Conservation (phyloP, 1,140 invertebrate species). For the Zaprionus inermis region DNA sequence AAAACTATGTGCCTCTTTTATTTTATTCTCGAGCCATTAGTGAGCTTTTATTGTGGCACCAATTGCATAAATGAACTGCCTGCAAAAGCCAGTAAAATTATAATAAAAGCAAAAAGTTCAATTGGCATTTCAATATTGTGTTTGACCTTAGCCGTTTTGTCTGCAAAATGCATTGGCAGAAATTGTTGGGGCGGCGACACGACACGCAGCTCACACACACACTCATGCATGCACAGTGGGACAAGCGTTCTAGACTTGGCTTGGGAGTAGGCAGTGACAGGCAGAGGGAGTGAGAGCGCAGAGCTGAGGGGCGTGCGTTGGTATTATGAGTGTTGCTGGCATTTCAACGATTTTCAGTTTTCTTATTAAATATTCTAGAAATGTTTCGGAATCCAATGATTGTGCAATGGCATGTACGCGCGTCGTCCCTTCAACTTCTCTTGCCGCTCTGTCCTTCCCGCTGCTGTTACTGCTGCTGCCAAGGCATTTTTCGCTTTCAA, state of each 20-base stretch:
- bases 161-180: slow-evolving; percentile 36
- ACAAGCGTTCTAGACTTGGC: slow-evolving; percentile 48
- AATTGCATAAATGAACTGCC: slow-evolving; percentile 9
- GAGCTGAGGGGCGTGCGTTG: slow-evolving; percentile 24
- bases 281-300: neutral
- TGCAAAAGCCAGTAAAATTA: slow-evolving; percentile 55
- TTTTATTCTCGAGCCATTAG: neutral
- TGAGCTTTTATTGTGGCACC: neutral
- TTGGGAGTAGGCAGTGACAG: neutral
- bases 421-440: slow-evolving; percentile 17
- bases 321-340: slow-evolving; percentile 82
- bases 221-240: neutral
- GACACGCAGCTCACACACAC: slow-evolving; percentile 30
- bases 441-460: neutral
- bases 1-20: slow-evolving; percentile 10
- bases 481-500: slow-evolving; percentile 74
- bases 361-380: slow-evolving; percentile 83
- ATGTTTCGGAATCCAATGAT: slow-evolving; percentile 83
- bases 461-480: slow-evolving; percentile 5
- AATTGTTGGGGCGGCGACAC: slow-evolving; percentile 44
- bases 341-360: slow-evolving; percentile 83
- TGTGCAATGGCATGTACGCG: slow-evolving; percentile 82
- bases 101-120: slow-evolving; percentile 79
- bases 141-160: slow-evolving; percentile 81
- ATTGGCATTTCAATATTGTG: slow-evolving; percentile 82